Evolutionary conservation across 2,797 vertebrate species (phyloP), one percentile per base, ranked within the genome.

Genomic region (Epinephelus awoara): DNA sequence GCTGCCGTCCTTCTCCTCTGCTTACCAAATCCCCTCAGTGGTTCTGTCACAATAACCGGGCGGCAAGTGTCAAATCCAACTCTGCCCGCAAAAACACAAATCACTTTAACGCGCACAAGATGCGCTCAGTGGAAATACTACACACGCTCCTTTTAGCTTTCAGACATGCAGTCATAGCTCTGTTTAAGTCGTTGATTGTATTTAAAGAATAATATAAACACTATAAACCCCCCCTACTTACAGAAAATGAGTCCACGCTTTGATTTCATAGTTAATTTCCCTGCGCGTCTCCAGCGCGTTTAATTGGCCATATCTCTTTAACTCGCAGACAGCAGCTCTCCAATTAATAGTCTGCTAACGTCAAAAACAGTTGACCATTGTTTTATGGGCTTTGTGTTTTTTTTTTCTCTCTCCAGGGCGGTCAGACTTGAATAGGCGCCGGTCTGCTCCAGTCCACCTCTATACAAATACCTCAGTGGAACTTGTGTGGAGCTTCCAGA

Each of bases 21-120:
- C 88, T 91, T 84, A 86, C 90, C 89, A 88, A 93, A 94, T 89
- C 93, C 92, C 89, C 90, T 90, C 92, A 88, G 91, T 72, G 92
- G 89, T 88, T 94, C 93, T 95, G 94, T 95, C 95, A 95, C 94
- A 95, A 95, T 94, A 93, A 93, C 86, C 89, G 89, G 89, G 90
- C 93, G 91, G 94, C 93, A 93, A 95, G 93, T 96, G 93, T 94
- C 93, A 93, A 91, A 93, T 92, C 87, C 89, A 93, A 85, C 89
- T 90, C 86, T 82, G 82, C 46, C 90, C 89, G 76, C 92, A 92
- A 69, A 82, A 81, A 79, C 86, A 84, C 85, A 93, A 90, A 93
- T 91, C 89, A 89, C 90, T 85, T 61, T 79, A 84, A 88, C 84
- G 85, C 91, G 63, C 91, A 86, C 89, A 89, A 88, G 87, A 91